Percentiles rank a stretch among this genome's conserved stretches.
These are phyloP conservation scores for Poecilia latipinna DNA, from an alignment of 2,113 vertebrate species.

Conservation along the genomic window DNA sequence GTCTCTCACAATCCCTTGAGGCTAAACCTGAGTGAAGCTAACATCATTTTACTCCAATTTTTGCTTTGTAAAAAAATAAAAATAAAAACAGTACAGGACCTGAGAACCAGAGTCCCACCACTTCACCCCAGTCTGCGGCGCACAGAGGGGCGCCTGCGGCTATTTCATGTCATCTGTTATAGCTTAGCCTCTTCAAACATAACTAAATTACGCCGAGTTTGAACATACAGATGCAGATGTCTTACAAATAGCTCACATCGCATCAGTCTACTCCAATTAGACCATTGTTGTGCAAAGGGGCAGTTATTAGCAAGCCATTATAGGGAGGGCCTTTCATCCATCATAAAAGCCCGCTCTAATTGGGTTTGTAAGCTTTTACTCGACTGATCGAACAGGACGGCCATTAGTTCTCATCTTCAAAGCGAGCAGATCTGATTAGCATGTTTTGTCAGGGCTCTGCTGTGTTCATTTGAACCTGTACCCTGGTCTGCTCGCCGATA, in stretches of 20 bases:
- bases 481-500: slow-evolving; percentile 4
- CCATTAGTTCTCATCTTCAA: slow-evolving; percentile 56
- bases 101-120: too few relatives aligned
- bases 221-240: slow-evolving; percentile 57
- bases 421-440: slow-evolving; percentile 62
- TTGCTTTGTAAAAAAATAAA: not conserved
- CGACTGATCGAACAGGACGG: slow-evolving; percentile 50
- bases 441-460: slow-evolving; percentile 44
- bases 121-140: not conserved
- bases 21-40: not conserved
- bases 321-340: slow-evolving; percentile 67
- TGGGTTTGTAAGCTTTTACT: slow-evolving; percentile 56
- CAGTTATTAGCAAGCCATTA: slow-evolving; percentile 75
- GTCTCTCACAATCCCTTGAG: not conserved
- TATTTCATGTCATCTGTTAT: slow-evolving; percentile 49
- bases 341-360: slow-evolving; percentile 65
- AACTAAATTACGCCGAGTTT: slow-evolving; percentile 49
- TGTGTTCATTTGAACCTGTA: slow-evolving; percentile 35
- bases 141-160: slow-evolving; percentile 31
- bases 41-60: not conserved
- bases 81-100: not conserved
- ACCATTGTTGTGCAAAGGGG: slow-evolving; percentile 60
- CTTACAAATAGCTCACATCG: slow-evolving; percentile 60
- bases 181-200: slow-evolving; percentile 37
- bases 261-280: slow-evolving; percentile 52